Conservation (phyloP, 1,140 invertebrate genomes). For the Physella acuta region DNA sequence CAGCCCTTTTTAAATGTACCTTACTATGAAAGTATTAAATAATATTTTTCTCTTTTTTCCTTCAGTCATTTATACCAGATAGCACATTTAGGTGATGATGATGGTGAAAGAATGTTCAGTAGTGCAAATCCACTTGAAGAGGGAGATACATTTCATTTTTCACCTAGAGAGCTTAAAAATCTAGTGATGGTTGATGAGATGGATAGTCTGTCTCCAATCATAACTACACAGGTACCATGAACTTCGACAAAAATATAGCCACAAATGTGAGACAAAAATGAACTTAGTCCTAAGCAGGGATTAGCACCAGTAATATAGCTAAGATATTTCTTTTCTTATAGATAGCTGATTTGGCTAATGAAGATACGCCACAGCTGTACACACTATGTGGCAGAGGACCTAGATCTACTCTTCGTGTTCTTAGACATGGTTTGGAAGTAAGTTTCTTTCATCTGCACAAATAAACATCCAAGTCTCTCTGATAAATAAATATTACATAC, state of each 20-base stretch:
- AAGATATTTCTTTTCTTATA: too few species aligned
- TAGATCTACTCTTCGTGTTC: constrained; percentile 85
- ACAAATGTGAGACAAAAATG: too few species aligned
- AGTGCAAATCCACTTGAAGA: constrained; percentile 97
- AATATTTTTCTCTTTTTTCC: constrained; percentile 19
- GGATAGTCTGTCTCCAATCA: constrained; percentile 93
- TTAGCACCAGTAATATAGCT: too few species aligned
- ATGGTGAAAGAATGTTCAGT: constrained; percentile 98
- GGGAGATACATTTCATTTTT: constrained; percentile 99
- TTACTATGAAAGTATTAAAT: background rate
- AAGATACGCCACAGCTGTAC: constrained; percentile 98
- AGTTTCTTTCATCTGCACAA: too few species aligned
- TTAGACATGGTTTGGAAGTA: constrained; percentile 92
- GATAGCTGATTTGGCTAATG: constrained; percentile 77
- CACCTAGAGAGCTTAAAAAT: constrained; percentile 89
- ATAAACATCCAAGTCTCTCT: too few species aligned
- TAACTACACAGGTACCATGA: constrained; percentile 80
- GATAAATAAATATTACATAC: too few species aligned
- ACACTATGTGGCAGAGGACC: constrained; percentile 93
- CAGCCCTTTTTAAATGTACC: background rate
- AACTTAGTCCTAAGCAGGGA: too few species aligned
- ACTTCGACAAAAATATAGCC: too few species aligned
- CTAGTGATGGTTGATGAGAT: constrained; percentile 97
- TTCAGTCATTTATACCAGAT: constrained; percentile 96
- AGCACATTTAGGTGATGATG: constrained; percentile 97